phyloP scores from a whole-genome alignment of 2,888 invertebrate genomes.

The Amorpha juglandis region DNA sequence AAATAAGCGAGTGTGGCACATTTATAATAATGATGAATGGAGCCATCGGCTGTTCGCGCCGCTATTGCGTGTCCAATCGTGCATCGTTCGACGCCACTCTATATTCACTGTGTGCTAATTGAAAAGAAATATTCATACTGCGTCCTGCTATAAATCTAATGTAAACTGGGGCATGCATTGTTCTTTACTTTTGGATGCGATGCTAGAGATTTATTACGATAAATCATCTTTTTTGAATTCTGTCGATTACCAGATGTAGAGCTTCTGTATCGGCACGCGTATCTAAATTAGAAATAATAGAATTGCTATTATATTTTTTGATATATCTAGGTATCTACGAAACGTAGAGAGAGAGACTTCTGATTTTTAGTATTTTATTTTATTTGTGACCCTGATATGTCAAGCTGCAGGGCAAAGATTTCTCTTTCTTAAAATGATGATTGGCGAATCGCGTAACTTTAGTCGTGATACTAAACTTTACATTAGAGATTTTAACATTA shows the following conservation, averaged over 20 bases:
- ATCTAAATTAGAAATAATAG: neutral
- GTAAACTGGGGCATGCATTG: constrained; percentile 70
- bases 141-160: constrained; percentile 75
- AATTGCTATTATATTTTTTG: no score
- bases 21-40: constrained; percentile 85
- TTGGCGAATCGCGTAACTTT: neutral
- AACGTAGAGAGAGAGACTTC: no score
- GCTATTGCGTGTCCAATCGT: constrained; percentile 79
- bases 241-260: neutral
- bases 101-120: constrained; percentile 77
- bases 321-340: no score
- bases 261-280: no score
- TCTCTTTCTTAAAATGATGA: no score
- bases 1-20: constrained; percentile 84
- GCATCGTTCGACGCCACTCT: constrained; percentile 66
- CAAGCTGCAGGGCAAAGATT: no score
- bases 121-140: constrained; percentile 75
- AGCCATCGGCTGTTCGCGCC: constrained; percentile 70
- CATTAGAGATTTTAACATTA: neutral
- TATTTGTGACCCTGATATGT: no score
- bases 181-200: constrained; percentile 46
- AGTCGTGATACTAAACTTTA: neutral
- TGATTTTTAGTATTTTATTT: no score
- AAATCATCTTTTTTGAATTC: constrained; percentile 52
- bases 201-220: constrained; percentile 52